Base-by-base conservation (phyloP, 2,888 invertebrate species). In the Ormyrus labotus region DNA sequence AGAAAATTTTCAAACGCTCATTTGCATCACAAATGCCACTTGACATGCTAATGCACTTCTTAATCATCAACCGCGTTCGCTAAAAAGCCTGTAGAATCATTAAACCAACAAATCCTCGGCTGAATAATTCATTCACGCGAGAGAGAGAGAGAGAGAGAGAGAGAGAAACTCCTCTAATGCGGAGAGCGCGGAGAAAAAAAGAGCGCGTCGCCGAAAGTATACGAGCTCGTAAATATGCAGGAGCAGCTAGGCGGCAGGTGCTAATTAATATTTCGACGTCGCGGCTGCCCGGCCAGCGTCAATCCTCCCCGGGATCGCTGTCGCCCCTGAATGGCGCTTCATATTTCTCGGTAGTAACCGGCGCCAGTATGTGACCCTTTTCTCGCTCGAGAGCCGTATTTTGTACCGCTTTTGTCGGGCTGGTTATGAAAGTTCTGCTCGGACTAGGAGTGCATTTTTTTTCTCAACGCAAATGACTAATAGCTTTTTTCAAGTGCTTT, bases 261-360 rank as follows among this genome's bases (percentile, higher is more conserved):
- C 57, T 74, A 50, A 74, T 65, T 74, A 57, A 65, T 74, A 74
- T 65, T 74, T 64, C 6, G 45, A n/a, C 7, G n/a, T 50, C 11
- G 5, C 1, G 60, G n/a, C 60, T 34, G 6, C 13, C 51, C 5
- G 13, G 48, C 51, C 7, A 11, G 50, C 53, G 19, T 13, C 55
- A 45, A 68, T 68, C 47, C 57, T 47, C 68, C 5, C 6, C 11
- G 55, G 57, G 68, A 68, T 68, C 34, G 55, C 53, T 11, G 47
- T 55, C 34, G 11, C 68, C 2, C 55, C 13, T 68, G 55, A 68
- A 68, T 47, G 68, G 19, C 47, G 45, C 55, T 68, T 57, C 68
- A 10, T 47, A 55, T 68, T 34, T 34, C 68, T 55, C 68, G 7
- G 7, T 67, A 34, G 55, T 34, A 68, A 68, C 68, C 34, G 34